A percentile compares a stretch with the other conserved stretches of the same genome.
Evolutionary conservation across 2,113 vertebrate genomes (phyloP).

Genomic region (Ctenomys sociabilis): DNA sequence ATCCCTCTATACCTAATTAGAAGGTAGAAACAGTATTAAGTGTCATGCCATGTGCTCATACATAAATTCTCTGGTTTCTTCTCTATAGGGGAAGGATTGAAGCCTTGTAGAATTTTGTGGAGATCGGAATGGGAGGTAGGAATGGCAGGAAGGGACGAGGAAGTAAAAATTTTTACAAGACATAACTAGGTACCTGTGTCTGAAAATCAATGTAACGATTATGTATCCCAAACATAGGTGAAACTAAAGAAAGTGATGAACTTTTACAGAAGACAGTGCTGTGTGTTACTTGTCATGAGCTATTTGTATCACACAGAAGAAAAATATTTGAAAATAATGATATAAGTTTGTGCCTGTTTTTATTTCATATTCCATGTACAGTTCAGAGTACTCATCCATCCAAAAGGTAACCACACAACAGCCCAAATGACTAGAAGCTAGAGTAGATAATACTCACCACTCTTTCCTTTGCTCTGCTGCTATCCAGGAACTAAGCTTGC

Average conservation of each 20-base stretch:
- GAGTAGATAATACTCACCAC: rapidly evolving
- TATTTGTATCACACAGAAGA: not conserved
- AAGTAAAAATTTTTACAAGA: not conserved
- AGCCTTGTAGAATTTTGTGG: not conserved
- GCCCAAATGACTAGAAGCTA: not conserved
- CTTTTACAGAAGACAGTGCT: not conserved
- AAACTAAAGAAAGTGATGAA: not conserved
- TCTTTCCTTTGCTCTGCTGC: not conserved
- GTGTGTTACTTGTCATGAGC: not conserved
- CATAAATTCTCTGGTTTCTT: not conserved
- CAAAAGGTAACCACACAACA: not conserved
- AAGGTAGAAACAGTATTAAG: not conserved
- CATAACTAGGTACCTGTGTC: not conserved
- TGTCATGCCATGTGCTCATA: not conserved
- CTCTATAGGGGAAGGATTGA: not conserved
- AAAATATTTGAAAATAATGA: not conserved
- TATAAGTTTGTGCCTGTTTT: not conserved
- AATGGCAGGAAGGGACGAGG: not conserved
- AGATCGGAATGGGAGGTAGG: not conserved
- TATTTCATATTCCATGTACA: not conserved
- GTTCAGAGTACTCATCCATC: not conserved
- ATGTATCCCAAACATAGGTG: not conserved
- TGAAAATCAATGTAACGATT: not conserved
- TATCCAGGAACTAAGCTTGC: not conserved
- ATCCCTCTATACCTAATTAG: not conserved